A percentile compares a stretch with the other conserved stretches of the same genome.
phyloP scores from a whole-genome alignment of 2,888 invertebrate species.

The Leucania comma region DNA sequence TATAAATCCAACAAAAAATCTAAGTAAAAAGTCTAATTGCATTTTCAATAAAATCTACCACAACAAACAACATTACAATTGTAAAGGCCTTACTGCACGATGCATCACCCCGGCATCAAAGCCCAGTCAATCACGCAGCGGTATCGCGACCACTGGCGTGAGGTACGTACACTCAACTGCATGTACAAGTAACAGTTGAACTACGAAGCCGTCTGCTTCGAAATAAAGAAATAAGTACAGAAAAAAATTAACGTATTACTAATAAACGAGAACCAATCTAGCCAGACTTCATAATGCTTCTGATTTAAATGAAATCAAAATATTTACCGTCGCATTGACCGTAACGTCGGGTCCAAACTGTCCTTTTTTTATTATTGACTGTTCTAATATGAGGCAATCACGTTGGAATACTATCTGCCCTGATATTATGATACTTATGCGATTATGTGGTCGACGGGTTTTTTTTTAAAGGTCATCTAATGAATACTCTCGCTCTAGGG shows the following conservation, averaged over 20 bases:
- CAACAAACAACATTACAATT: conserved; percentile 18
- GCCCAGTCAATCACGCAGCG: conserved; percentile 51
- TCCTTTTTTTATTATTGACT: too few species aligned
- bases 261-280: not conserved
- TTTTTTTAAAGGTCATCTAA: too few species aligned
- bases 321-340: too few species aligned
- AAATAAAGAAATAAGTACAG: too few species aligned
- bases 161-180: conserved; percentile 2
- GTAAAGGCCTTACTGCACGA: conserved; percentile 25
- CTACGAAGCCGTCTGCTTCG: not conserved
- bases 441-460: too few species aligned
- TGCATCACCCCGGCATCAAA: conserved; percentile 50
- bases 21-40: not conserved
- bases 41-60: conserved; percentile 5
- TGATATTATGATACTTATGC: too few species aligned
- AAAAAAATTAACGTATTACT: not conserved
- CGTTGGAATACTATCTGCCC: too few species aligned
- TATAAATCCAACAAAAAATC: not conserved
- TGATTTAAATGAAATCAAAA: not conserved
- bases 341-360: too few species aligned
- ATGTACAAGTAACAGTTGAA: not conserved
- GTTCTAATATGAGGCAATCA: too few species aligned
- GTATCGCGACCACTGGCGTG: conserved; percentile 44
- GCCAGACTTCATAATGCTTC: not conserved
- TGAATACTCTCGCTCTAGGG: too few species aligned